Conservation (phyloP, 2,113 vertebrate genomes). For the Todiramphus chloris region DNA sequence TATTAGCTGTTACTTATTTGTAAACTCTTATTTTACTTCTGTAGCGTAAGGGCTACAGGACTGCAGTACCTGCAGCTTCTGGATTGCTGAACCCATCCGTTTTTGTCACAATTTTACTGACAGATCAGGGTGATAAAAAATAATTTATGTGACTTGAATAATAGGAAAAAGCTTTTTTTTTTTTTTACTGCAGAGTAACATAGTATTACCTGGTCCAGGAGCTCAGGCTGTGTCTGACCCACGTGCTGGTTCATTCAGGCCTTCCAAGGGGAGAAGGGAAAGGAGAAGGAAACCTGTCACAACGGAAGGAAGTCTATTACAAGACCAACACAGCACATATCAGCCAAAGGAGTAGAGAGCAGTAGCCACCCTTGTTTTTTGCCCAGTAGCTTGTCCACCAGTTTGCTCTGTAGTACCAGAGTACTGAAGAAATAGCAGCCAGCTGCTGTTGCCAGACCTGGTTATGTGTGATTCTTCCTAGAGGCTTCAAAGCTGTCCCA, state of each 20-base stretch:
- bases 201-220: not conserved
- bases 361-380: not conserved
- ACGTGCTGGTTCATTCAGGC: not conserved
- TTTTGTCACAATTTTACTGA: not conserved
- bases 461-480: not conserved
- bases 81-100: not conserved
- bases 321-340: fast-evolving
- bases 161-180: not conserved
- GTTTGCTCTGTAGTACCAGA: not conserved
- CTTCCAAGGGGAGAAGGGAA: not conserved
- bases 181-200: not conserved
- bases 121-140: not conserved
- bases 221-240: not conserved
- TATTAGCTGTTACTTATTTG: not conserved
- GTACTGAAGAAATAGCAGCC: not conserved
- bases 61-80: not conserved
- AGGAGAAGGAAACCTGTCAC: not conserved
- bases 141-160: not conserved
- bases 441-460: not conserved
- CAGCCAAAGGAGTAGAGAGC: not conserved
- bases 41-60: not conserved
- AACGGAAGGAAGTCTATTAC: not conserved
- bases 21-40: not conserved
- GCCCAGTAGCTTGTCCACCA: not conserved
- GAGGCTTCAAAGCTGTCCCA: not conserved